Evolutionary conservation across 2,113 vertebrate genomes (phyloP), one percentile per base, ranked within the genome.

Genomic region (Pleuronectes platessa): DNA sequence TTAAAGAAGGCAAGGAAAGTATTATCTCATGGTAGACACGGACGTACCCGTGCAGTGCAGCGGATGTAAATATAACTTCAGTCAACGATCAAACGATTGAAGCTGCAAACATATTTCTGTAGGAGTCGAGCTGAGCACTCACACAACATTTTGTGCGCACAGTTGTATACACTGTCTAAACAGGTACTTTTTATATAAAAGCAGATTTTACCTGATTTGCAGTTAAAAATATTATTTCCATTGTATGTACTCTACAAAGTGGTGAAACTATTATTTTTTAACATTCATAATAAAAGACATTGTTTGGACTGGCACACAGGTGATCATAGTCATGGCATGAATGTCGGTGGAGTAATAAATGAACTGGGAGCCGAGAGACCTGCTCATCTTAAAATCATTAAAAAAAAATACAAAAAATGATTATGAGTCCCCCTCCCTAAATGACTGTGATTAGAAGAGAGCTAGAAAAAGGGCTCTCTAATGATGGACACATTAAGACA

Each of bases 271-370:
- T 89, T 84, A 82, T 78, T 80, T 78, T 56, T 87, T 71, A 67
- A 86, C 71, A 82, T 86, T 88, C 71, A 81, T 89, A 75, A 87
- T 78, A 61, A 81, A 82, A 81, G 24, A 15, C 49, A 74, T 87
- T 91, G 88, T 90, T 90, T 90, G 88, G 84, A 87, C 81, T 79
- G 60, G 67, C 68, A 68, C 61, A 45, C 68, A 88, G 74, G 79
- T 89, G 80, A 91, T 85, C 71, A 66, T 2, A 74, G 86, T 82
- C 77, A 73, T 55, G 63, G 68, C 74, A 75, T 65, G 68, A 86
- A 82, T 86, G 84, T 82, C 81, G 86, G 69, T 66, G 60, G 40
- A 63, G 60, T 74, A 81, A 82, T 74, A 86, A 84, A 83, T 72
- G 54, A 82, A 82, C 62, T 65, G 65, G 65, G 77, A 84, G 74